A percentile compares a stretch with the other conserved stretches of the same genome.
Conservation (phyloP, 2,797 vertebrate species). For the Dicrostonyx torquatus region DNA sequence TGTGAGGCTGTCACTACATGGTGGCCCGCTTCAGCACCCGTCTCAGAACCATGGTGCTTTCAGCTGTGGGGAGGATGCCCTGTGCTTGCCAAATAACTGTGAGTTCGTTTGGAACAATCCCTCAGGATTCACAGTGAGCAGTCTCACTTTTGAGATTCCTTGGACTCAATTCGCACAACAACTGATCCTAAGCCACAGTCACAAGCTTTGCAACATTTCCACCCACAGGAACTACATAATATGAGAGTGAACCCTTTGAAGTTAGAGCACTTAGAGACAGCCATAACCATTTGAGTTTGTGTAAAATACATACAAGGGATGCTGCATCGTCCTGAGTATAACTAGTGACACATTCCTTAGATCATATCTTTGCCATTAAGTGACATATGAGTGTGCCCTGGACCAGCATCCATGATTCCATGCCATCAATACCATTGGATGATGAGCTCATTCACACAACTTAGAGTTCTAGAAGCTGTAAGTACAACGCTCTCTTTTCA, state of each 20-base stretch:
- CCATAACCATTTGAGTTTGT: not conserved
- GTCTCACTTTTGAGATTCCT: not conserved
- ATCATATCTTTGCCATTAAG: not conserved
- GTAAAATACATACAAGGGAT: not conserved
- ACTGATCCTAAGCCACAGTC: not conserved
- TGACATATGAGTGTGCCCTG: not conserved
- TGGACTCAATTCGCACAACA: not conserved
- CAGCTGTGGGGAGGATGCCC: too few relatives aligned
- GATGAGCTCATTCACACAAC: not conserved
- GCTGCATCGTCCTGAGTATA: not conserved
- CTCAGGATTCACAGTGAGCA: not conserved
- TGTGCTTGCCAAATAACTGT: not conserved
- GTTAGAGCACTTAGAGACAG: not conserved
- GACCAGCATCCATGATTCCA: not conserved
- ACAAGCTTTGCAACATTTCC: too few relatives aligned
- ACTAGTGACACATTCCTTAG: too few relatives aligned
- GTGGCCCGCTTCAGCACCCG: not conserved
- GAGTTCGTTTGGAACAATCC: not conserved
- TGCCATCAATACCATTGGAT: not conserved
- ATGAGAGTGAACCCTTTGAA: not conserved
- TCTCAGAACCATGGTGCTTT: not conserved
- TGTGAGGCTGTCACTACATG: not conserved
- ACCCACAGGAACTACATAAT: not conserved
- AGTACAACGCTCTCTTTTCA: not conserved
- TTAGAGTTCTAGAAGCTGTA: not conserved